Conservation (phyloP, 1,140 invertebrate genomes). For the Arctopsyche grandis region DNA sequence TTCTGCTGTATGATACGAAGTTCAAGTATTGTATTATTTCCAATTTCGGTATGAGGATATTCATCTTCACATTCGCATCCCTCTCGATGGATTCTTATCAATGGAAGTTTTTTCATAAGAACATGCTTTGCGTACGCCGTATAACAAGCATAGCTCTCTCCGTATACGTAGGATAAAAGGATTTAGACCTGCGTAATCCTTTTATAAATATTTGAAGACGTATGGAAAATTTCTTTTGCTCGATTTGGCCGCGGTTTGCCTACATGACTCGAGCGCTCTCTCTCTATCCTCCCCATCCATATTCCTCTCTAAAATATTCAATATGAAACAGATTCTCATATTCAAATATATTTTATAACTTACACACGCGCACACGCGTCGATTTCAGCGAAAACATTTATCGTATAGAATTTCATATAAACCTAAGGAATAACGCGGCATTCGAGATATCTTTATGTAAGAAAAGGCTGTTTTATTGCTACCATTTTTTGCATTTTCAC, state of each 20-base stretch:
- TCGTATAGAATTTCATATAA: constrained; percentile 4
- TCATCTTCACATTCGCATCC: constrained; percentile 39
- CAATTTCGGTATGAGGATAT: constrained; percentile 28
- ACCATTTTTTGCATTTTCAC: no score
- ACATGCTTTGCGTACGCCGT: constrained; percentile 30
- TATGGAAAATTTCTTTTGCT: constrained; percentile 47
- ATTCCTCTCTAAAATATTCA: constrained; percentile 12
- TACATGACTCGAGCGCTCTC: constrained; percentile 10
- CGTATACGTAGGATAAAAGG: constrained; percentile 46
- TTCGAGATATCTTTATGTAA: background rate
- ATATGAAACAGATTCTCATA: constrained; percentile 25
- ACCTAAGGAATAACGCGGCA: background rate
- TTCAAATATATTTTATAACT: background rate
- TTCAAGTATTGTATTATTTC: no score
- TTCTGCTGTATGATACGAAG: no score
- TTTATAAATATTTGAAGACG: constrained; percentile 54
- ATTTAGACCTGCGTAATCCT: constrained; percentile 47
- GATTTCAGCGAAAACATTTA: background rate
- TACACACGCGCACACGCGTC: background rate
- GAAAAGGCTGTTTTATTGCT: no score
- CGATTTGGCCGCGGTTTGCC: constrained; percentile 45
- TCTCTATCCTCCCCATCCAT: no score
- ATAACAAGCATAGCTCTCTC: constrained; percentile 43
- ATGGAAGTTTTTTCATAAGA: constrained; percentile 45
- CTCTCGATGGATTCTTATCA: constrained; percentile 41